Percentiles rank a stretch among this genome's conserved stretches.
Conservation (phyloP, 2,797 vertebrate species). For the Morelia viridis region DNA sequence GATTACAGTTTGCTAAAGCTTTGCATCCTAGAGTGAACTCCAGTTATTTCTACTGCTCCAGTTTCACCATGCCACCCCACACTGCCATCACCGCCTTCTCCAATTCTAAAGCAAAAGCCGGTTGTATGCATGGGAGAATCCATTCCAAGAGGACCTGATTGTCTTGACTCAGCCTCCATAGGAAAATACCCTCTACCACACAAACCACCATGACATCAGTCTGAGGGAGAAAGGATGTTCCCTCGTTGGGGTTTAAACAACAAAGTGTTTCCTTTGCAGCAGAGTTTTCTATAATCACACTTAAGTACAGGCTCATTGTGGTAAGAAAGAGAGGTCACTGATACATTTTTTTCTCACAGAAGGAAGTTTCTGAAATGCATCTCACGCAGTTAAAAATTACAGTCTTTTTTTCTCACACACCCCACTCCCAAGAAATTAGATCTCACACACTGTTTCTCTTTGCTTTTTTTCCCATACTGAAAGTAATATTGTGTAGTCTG, state of each 20-base stretch:
- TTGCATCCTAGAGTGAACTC: conserved; percentile 9
- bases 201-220: conserved; percentile 63
- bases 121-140: conserved; percentile 31
- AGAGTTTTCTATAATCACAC: conserved; percentile 55
- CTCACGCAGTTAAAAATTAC: not conserved
- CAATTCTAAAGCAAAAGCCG: not conserved
- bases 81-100: not conserved
- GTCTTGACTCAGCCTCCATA: conserved; percentile 59
- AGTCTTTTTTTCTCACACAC: not conserved
- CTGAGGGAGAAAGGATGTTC: conserved; percentile 56
- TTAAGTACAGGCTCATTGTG: conserved; percentile 63
- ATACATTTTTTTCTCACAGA: conserved; percentile 70
- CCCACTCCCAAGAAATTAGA: conserved; percentile 16
- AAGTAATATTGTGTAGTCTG: not conserved
- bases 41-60: conserved; percentile 15
- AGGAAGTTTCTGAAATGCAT: conserved; percentile 37
- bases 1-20: conserved; percentile 50
- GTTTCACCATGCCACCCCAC: not conserved
- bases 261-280: conserved; percentile 64
- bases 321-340: conserved; percentile 23
- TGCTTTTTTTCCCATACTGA: conserved; percentile 30
- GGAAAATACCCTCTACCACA: conserved; percentile 54
- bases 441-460: conserved; percentile 7
- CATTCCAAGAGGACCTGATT: conserved; percentile 59
- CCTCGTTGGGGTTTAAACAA: conserved; percentile 42